Percentiles rank a stretch among this genome's conserved stretches.
Evolutionary conservation across 2,797 vertebrate genomes (phyloP).

Genomic region (Helostoma temminkii): DNA sequence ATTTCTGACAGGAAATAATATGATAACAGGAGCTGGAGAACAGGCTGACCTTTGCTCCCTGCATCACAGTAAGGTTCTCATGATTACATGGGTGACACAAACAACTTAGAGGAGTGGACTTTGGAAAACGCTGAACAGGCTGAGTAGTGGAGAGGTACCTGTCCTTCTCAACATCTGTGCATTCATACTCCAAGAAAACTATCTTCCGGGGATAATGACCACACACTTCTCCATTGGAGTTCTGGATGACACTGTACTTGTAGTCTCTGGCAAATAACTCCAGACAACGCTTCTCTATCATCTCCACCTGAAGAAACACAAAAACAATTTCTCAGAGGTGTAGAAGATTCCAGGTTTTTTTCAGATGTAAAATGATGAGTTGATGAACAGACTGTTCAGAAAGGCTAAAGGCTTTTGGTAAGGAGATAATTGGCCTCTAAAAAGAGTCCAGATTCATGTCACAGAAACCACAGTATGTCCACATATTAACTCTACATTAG

Average conservation of each 20-base stretch:
- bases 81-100: conserved; percentile 33
- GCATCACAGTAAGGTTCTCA: conserved; percentile 22
- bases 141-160: conserved; percentile 79
- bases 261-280: conserved; percentile 95
- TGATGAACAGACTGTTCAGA: background rate
- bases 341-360: background rate
- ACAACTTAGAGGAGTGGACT: conserved; percentile 62
- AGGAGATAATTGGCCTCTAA: background rate
- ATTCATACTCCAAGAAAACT: conserved; percentile 93
- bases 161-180: conserved; percentile 86
- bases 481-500: background rate
- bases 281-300: conserved; percentile 93
- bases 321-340: background rate
- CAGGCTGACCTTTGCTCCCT: conserved; percentile 50
- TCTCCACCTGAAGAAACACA: conserved; percentile 86
- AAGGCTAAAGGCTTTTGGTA: background rate
- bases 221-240: conserved; percentile 93
- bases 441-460: background rate
- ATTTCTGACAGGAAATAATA: conserved; percentile 32
- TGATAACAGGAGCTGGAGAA: conserved; percentile 4
- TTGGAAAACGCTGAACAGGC: conserved; percentile 21
- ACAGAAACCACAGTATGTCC: background rate
- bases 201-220: conserved; percentile 97
- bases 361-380: background rate
- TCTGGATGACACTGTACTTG: conserved; percentile 94